Conservation (phyloP, 1,140 invertebrate species). For the Oryctes rhinoceros region DNA sequence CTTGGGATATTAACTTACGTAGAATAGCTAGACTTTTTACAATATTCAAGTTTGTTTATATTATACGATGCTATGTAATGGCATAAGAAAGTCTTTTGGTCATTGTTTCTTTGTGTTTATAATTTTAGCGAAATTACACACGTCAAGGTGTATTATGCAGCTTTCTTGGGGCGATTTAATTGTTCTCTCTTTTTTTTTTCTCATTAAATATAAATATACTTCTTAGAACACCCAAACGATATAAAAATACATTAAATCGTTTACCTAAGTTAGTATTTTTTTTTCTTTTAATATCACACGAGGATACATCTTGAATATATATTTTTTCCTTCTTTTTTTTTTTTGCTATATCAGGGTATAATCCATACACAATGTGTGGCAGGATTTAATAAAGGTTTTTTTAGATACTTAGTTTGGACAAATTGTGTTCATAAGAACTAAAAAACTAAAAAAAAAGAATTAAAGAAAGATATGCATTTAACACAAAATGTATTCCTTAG, state of each 20-base stretch:
- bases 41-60: conserved; percentile 13
- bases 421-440: background rate
- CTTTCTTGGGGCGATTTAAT: background rate
- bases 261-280: conserved; percentile 35
- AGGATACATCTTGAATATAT: conserved; percentile 39
- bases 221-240: conserved; percentile 38
- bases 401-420: background rate
- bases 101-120: conserved; percentile 31
- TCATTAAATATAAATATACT: conserved; percentile 28
- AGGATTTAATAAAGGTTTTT: conserved; percentile 16
- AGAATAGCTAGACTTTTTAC: conserved; percentile 21
- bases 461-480: too few relatives aligned
- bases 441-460: too few relatives aligned
- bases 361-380: conserved; percentile 29
- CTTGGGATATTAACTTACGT: conserved; percentile 15
- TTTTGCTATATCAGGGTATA: background rate
- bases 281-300: conserved; percentile 35
- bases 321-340: background rate
- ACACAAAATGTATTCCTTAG: too few relatives aligned
- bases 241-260: conserved; percentile 40
- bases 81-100: conserved; percentile 34
- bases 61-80: conserved; percentile 22
- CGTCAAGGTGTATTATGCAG: background rate
- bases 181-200: conserved; percentile 20
- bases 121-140: background rate